Base-by-base conservation (phyloP, 1,140 invertebrate genomes). In the Mamestra configurata region DNA sequence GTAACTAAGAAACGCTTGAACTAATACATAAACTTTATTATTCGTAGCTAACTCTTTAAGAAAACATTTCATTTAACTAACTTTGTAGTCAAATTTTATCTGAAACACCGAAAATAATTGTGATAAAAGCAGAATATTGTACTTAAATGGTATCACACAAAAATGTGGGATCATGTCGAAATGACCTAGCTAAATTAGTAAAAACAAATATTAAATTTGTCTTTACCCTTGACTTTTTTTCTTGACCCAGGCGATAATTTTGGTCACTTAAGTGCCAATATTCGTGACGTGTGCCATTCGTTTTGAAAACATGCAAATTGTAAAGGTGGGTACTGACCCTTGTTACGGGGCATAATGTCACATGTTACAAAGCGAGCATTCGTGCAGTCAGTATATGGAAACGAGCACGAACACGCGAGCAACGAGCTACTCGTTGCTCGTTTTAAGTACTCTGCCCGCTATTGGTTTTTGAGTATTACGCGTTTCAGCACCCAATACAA, bases 181-280 rank as follows among this genome's bases (percentile, higher is more conserved):
- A 37, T 37, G 31, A n/a, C 59, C n/a, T 10, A 8, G 0, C n/a
- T 4, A 37, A 40, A 64, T 64, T 37, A 40, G 59, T 3, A 4
- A 64, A 18, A n/a, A 64, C 20, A 57, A 57, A 10, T 57, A 27
- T 3, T 35, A 35, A n/a, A n/a, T n/a, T n/a, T n/a, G n/a, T n/a
- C n/a, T n/a, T n/a, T n/a, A n/a, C n/a, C n/a, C n/a, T n/a, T n/a
- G n/a, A n/a, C n/a, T n/a, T n/a, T n/a, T n/a, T n/a, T n/a, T n/a
- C n/a, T n/a, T 35, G 24, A 64, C 59, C 59, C n/a, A 64, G 31
- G 31, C 59, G n/a, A 64, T 64, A 18, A 61, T 61, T 8, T 37
- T 35, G 31, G n/a, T 18, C 59, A 61, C 59, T 61, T 35, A n/a
- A 7, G 4, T 61, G 27, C 27, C 24, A 61, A 64, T 18, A 31